Evolutionary conservation across 2,888 invertebrate genomes (phyloP).

Genomic region (Scaptomyza cyrtandrae): DNA sequence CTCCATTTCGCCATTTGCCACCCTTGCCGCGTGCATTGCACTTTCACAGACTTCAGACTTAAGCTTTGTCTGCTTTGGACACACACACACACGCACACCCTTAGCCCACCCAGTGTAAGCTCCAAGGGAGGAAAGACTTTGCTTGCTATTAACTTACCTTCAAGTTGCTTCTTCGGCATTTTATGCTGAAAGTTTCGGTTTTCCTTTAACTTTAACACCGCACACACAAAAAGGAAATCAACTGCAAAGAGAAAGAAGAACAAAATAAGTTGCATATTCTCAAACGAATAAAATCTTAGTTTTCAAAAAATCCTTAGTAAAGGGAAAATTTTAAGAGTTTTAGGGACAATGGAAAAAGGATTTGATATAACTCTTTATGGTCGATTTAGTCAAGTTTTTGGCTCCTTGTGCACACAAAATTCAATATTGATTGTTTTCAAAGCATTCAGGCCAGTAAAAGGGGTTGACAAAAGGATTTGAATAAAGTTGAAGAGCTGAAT

Average conservation of each 20-base stretch:
- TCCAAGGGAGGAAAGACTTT: conserved; percentile 1
- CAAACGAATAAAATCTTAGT: conserved; percentile 20
- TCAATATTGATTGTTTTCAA: no score
- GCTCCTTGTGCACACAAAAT: background rate
- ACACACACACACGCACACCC: background rate
- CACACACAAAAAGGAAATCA: no score
- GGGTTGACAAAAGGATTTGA: background rate
- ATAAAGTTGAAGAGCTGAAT: no score
- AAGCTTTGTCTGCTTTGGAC: conserved; percentile 9
- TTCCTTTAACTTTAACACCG: no score
- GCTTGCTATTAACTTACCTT: conserved; percentile 51
- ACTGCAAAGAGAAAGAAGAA: conserved; percentile 27
- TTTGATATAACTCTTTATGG: background rate
- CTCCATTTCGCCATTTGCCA: background rate
- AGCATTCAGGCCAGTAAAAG: background rate
- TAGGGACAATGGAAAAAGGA: background rate
- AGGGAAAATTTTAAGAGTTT: background rate
- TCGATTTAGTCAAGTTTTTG: background rate
- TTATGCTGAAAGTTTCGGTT: conserved; percentile 13
- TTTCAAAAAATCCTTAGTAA: background rate
- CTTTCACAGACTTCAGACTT: conserved; percentile 19
- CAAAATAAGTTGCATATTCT: background rate
- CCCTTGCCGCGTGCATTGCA: conserved; percentile 15
- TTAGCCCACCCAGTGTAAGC: conserved; percentile 1
- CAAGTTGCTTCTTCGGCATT: conserved; percentile 21